phyloP scores from a whole-genome alignment of 2,113 vertebrate species.

The Naja naja region DNA sequence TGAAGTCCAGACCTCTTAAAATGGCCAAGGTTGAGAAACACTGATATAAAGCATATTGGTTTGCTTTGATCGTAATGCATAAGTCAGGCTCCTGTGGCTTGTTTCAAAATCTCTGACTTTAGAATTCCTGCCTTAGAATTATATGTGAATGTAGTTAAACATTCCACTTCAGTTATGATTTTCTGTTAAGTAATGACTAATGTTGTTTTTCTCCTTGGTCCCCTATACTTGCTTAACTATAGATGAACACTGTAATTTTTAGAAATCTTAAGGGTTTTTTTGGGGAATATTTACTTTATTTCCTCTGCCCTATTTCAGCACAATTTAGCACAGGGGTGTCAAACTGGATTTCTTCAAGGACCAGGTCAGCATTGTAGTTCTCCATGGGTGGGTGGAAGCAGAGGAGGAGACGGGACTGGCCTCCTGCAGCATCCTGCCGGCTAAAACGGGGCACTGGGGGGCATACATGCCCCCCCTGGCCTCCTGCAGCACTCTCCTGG shows the following conservation, averaged over 20 bases:
- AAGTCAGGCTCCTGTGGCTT: not conserved
- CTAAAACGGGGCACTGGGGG: too few species aligned
- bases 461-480: too few species aligned
- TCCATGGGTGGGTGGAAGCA: too few species aligned
- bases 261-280: not conserved
- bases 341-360: too few species aligned
- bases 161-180: not conserved
- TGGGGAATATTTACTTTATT: not conserved
- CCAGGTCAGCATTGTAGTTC: too few species aligned
- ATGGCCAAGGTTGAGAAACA: not conserved
- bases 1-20: not conserved
- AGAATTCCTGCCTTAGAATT: not conserved
- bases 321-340: not conserved
- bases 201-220: not conserved
- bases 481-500: too few species aligned
- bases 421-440: too few species aligned
- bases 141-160: not conserved
- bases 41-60: not conserved
- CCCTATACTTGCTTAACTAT: not conserved
- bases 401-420: too few species aligned
- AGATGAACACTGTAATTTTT: not conserved
- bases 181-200: not conserved
- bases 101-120: not conserved
- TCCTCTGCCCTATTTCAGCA: not conserved
- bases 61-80: not conserved